These are phyloP conservation scores for Malthinus seriepunctatus DNA, from an alignment of 2,888 invertebrate genomes.

Conservation along the genomic window DNA sequence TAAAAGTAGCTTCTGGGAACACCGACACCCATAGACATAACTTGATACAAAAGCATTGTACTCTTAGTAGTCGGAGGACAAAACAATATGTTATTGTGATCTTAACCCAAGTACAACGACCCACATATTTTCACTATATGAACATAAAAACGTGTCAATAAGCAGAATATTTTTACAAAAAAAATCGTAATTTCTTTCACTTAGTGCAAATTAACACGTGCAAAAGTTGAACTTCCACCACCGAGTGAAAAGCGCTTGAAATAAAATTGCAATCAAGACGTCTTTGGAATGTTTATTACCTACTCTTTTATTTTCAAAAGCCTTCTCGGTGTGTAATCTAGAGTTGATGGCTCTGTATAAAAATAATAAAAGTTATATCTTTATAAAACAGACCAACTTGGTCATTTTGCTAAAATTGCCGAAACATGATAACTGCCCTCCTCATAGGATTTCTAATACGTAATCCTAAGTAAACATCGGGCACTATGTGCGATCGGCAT, in stretches of 20 bases:
- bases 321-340: no score
- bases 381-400: slow-evolving; percentile 27
- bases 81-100: slow-evolving; percentile 39
- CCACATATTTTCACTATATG: slow-evolving; percentile 20
- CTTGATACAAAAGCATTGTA: slow-evolving; percentile 17
- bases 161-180: background rate
- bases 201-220: no score
- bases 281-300: background rate
- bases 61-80: slow-evolving; percentile 30
- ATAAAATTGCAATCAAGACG: background rate
- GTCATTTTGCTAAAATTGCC: slow-evolving; percentile 39
- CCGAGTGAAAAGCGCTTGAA: background rate
- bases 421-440: slow-evolving; percentile 46
- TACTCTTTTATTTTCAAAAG: no score
- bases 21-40: background rate
- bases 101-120: slow-evolving; percentile 34
- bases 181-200: no score
- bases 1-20: no score
- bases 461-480: slow-evolving; percentile 46
- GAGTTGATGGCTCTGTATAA: no score
- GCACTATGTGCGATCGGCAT: slow-evolving; percentile 10
- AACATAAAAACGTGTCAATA: slow-evolving; percentile 28
- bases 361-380: slow-evolving; percentile 12
- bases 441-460: slow-evolving; percentile 38
- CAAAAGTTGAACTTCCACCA: no score